Percentiles rank a stretch among this genome's conserved stretches.
These are phyloP conservation scores for Conopomorpha cramerella DNA, from an alignment of 1,140 invertebrate species.

Conservation along the genomic window DNA sequence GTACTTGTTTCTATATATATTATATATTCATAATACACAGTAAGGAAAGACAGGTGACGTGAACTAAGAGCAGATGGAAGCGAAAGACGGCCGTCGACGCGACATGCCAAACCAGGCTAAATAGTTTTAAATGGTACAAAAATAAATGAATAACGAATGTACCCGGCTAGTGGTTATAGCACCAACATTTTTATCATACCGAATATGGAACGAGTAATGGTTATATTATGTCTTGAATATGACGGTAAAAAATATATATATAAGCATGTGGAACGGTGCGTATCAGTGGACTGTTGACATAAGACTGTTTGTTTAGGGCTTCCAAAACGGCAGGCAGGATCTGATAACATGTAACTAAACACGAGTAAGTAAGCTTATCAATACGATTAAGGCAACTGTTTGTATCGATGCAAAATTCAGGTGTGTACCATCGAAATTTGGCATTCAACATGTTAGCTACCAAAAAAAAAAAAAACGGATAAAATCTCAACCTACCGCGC, in stretches of 20 bases:
- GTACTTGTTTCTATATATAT: too few species aligned
- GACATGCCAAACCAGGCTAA: too few species aligned
- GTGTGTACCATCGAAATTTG: too few species aligned
- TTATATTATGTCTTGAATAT: conserved; percentile 15
- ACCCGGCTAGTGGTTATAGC: conserved; percentile 2
- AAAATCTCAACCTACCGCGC: too few species aligned
- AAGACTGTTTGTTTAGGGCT: conserved; percentile 47
- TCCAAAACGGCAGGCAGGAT: conserved; percentile 55
- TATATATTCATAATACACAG: too few species aligned
- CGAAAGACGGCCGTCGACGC: too few species aligned
- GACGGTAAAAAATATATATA: too few species aligned
- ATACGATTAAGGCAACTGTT: conserved; percentile 24
- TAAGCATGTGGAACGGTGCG: conserved; percentile 31
- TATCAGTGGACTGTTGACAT: conserved; percentile 47
- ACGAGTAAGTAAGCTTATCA: conserved; percentile 35
- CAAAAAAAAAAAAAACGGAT: too few species aligned
- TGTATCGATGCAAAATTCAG: too few species aligned
- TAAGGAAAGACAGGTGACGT: conserved; percentile 57
- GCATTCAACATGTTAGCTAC: too few species aligned
- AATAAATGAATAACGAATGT: conserved; percentile 18
- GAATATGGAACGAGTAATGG: conserved; percentile 14
- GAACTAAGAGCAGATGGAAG: conserved; percentile 37
- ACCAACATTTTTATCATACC: conserved; percentile 12
- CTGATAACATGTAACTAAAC: too few species aligned
- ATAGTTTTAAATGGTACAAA: conserved; percentile 48